Evolutionary conservation across 2,797 vertebrate genomes (phyloP), one percentile per base, ranked within the genome.

Genomic region (Cephalopachus bancanus): DNA sequence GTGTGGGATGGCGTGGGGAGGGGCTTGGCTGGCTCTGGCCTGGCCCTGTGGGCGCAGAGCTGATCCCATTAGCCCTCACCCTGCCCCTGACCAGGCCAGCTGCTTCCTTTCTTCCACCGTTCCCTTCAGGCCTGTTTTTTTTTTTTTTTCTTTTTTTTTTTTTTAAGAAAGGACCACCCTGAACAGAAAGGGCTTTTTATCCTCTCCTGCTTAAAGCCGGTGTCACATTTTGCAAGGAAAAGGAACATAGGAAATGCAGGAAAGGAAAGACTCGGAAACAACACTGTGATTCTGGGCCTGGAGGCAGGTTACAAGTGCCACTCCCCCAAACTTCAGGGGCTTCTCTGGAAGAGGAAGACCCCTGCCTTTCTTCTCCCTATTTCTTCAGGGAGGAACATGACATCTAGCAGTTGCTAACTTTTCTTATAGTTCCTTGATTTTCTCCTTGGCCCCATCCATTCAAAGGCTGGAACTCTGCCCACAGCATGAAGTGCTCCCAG

Each of bases 91-190:
- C 89, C 96, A 97, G 98, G 97, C 98, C 98, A 99, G 98, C 98
- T 98, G 98, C 97, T 97, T 98, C 97, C 96, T 91, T 97, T 98
- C 98, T 98, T 98, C 97, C 97, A 96, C 95, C 96, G 97, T 93
- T 98, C 95, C 97, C 97, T 96, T 83, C n/a, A 12, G 97, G 97
- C 92, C 44, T 60, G 4, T 0, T 59, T 64, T 28, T 16, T 26
- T 74, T 64, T 62, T 69, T 83, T 59, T 64, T 28, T 16, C 20
- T 74, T 64, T 62, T 69, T 83, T 81, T 60, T 81, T 95, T 93
- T 88, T 76, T 33, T 72, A 96, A 96, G 95, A 85, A 97, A 98
- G 96, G 98, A 99, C 98, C 98, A 98, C 98, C 98, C 97, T 0
- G 94, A 98, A 98, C 92, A 98, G 96, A 96, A 91, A 97, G 59